Evolutionary conservation across 2,888 invertebrate species (phyloP), one percentile per base, ranked within the genome.

Genomic region (Zootermopsis nevadensis): DNA sequence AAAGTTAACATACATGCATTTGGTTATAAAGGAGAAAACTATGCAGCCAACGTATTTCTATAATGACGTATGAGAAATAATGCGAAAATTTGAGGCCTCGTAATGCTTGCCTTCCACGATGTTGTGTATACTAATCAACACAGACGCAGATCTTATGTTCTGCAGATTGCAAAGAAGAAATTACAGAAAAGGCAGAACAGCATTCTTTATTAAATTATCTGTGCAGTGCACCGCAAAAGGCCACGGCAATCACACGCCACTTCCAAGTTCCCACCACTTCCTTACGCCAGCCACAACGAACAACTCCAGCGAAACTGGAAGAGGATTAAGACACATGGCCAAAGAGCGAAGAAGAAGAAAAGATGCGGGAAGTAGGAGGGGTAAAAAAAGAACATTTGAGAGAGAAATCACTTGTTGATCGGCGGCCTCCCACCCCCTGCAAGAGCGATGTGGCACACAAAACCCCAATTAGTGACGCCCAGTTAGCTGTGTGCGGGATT

Each of bases 401-500:
- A 60, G 60, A 69, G 77, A 77, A 77, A 82, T 81, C 84, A 84
- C 81, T 84, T 84, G 81, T 82, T 84, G 84, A 82, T 82, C 81
- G 82, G 42, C 53, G 67, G 60, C 22, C 33, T 33, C 55, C 55
- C 55, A 15, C 27, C 60, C 48, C 42, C 60, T 48, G 55, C 30
- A 67, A 81, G 83, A 35, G 79, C 38, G 72, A 72, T 38, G 66
- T 35, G 53, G 53, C 83, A 74, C 80, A 85, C 84, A 83, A 82
- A 82, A 82, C 85, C 84, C 85, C 85, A 85, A 85, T 85, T 83
- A 82, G 85, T 84, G 77, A 82, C 84, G 85, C 85, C 82, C 84
- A 83, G 84, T 85, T 85, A 83, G 82, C 81, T 82, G 81, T 55
- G 81, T 69, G 42, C 31, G 33, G 69, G 69, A 69, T 69, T 69